Evolutionary conservation across 2,797 vertebrate species (phyloP).

Genomic region (Triplophysa bombifrons): DNA sequence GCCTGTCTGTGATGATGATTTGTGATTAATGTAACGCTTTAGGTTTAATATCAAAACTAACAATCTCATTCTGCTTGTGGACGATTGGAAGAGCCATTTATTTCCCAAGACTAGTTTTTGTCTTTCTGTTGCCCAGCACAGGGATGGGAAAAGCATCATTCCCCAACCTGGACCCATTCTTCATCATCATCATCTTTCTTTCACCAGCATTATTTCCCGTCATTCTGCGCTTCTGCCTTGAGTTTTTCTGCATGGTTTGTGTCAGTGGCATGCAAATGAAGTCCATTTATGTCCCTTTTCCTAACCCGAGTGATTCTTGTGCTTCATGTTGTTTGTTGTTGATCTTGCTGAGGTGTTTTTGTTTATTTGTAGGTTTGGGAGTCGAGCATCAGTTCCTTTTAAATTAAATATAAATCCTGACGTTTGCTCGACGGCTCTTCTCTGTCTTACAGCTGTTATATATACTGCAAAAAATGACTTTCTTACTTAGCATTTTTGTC

Average conservation of each 20-base stretch:
- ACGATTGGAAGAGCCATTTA: conserved; percentile 5
- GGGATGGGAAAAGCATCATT: conserved; percentile 41
- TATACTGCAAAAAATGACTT: no score
- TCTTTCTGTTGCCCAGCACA: conserved; percentile 42
- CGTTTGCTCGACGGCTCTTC: no score
- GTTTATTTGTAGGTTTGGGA: neutral
- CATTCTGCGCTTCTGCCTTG: neutral
- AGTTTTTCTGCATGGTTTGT: conserved; percentile 49
- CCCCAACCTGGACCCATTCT: conserved; percentile 27
- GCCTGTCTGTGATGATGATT: conserved; percentile 64
- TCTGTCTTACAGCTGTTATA: no score
- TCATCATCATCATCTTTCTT: conserved; percentile 40
- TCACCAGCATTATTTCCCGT: conserved; percentile 10
- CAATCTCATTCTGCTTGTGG: conserved; percentile 41
- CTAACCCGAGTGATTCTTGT: conserved; percentile 18
- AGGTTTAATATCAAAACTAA: conserved; percentile 40
- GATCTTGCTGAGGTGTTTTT: neutral
- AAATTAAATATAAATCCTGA: neutral
- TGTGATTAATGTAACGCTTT: no score
- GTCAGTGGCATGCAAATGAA: conserved; percentile 50
- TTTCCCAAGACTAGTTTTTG: neutral
- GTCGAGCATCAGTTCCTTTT: neutral
- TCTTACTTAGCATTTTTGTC: no score
- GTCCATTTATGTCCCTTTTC: conserved; percentile 24
- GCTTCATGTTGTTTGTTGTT: neutral